A percentile compares a stretch with the other conserved stretches of the same genome.
Evolutionary conservation across 2,888 invertebrate genomes (phyloP).

Genomic region (Volucella inflata): DNA sequence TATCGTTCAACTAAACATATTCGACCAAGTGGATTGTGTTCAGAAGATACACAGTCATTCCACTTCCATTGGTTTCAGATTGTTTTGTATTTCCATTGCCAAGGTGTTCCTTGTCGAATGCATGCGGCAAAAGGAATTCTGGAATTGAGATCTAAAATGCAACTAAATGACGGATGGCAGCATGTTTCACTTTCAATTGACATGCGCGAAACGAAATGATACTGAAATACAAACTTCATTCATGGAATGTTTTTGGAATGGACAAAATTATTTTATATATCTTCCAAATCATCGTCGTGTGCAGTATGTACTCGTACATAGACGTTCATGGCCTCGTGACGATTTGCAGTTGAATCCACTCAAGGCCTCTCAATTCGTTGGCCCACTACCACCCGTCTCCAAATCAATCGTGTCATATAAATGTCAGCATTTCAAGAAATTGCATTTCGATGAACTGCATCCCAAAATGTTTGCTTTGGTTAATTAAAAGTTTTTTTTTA

Average conservation of each 20-base stretch:
- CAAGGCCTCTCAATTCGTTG: conserved; percentile 44
- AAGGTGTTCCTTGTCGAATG: conserved; percentile 34
- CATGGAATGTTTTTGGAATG: conserved; percentile 64
- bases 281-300: conserved; percentile 18
- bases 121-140: conserved; percentile 18
- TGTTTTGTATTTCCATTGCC: conserved; percentile 62
- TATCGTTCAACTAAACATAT: conserved; percentile 33
- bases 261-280: not conserved
- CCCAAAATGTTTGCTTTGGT: conserved; percentile 53
- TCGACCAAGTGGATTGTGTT: conserved; percentile 6
- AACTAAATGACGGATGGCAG: not conserved
- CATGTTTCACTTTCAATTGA: conserved; percentile 19
- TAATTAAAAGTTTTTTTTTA: conserved; percentile 56
- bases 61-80: conserved; percentile 53
- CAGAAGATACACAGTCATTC: conserved; percentile 40
- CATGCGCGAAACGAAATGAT: conserved; percentile 56
- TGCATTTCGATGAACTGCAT: conserved; percentile 46
- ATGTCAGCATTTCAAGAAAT: conserved; percentile 16
- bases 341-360: conserved; percentile 12
- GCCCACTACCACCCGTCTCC: conserved; percentile 32
- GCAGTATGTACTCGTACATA: conserved; percentile 13
- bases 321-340: conserved; percentile 28
- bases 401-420: conserved; percentile 11
- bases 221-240: conserved; percentile 70
- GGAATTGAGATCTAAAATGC: not conserved